Base-by-base conservation (phyloP, 2,888 invertebrate species). In the Dasysyrphus albostriatus region DNA sequence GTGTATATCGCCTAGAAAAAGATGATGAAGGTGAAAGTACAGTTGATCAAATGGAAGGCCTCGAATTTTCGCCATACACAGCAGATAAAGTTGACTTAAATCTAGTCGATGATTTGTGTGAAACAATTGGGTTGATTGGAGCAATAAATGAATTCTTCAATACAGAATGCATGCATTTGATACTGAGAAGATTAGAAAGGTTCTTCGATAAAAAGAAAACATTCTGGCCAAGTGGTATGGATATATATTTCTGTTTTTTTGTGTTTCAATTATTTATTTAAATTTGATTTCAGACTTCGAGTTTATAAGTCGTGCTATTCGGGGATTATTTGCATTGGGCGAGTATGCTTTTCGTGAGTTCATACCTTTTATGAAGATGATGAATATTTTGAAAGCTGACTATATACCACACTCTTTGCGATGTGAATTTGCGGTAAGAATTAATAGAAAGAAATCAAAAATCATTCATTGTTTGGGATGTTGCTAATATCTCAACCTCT, bases 271-370 rank as follows among this genome's bases (percentile, higher is more conserved):
- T 19, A 4, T 24, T 51, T 69, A 32, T 58, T 76, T 73, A 10
- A 14, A 59, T 24, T 34, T n/a, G 34, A 44, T 87, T 76, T 5
- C 37, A 93, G 93, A 93, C 88, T 92, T 90, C 54, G 90, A 90
- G 72, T 92, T 91, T 73, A 89, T 93, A 10, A 91, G 91, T 72
- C 89, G 93, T 3, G 90, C 91, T 5, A 79, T 91, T 8, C 89
- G 91, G 0, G 92, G 91, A 10, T 88, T 93, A 0, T 90, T 91
- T 32, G 89, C 91, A 2, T 39, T 93, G 16, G 93, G 93, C 0
- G 93, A 93, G 78, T 91, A 90, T 67, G 92, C 92, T 2, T 92
- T 92, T 58, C 89, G 93, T 0, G 92, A 93, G 84, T 90, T 93
- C 63, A 91, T 92, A 80, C 91, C 92, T 0, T 93, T 90, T 61